A percentile compares a stretch with the other conserved stretches of the same genome.
Conservation (phyloP, 2,113 vertebrate species). For the Glaucomys volans region DNA sequence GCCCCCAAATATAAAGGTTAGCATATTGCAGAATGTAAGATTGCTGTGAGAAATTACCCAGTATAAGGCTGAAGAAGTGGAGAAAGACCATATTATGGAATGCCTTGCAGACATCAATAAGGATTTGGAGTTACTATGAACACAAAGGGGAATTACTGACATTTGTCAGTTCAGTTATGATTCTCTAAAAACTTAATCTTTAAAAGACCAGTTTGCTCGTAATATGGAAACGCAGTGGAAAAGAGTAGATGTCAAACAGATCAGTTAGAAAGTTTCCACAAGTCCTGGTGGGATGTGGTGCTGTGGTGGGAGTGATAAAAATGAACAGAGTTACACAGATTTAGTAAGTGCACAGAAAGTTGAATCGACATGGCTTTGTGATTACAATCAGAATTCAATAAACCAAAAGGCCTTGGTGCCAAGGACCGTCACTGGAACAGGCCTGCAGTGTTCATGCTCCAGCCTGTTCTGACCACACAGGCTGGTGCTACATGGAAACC, state of each 20-base stretch:
- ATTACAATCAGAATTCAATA: not conserved
- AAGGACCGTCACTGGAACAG: not conserved
- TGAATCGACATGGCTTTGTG: not conserved
- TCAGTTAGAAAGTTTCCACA: not conserved
- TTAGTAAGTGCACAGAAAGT: not conserved
- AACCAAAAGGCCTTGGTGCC: not conserved
- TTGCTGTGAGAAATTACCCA: not conserved
- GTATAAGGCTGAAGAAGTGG: not conserved
- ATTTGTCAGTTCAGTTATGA: not conserved
- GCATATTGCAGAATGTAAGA: not conserved
- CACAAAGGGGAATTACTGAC: not conserved
- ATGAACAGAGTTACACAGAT: not conserved
- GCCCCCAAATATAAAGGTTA: not conserved
- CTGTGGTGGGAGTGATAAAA: not conserved
- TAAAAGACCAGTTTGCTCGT: not conserved
- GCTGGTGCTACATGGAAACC: not conserved
- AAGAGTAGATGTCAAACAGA: not conserved
- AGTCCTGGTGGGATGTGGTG: not conserved
- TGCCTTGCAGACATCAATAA: not conserved
- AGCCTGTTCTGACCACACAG: not conserved
- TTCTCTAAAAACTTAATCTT: not conserved
- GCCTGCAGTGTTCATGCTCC: accelerated
- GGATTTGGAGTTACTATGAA: not conserved
- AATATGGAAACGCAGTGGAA: not conserved
- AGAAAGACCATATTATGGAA: not conserved